These are phyloP conservation scores for Mactra quadrangularis DNA, from an alignment of 1,140 invertebrate species.

Conservation along the genomic window DNA sequence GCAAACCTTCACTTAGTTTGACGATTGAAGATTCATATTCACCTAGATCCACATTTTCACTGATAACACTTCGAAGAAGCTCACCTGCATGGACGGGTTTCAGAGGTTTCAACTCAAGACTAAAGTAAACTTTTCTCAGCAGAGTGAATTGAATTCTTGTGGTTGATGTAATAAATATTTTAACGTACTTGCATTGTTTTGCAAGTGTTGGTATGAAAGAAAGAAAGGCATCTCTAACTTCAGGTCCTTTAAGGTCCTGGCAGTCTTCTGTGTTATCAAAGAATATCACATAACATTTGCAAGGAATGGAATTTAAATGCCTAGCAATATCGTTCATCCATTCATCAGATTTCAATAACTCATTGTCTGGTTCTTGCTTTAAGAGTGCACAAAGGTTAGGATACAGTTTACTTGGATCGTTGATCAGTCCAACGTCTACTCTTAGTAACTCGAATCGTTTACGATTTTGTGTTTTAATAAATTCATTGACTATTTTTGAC, in stretches of 20 bases:
- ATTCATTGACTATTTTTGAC: constrained; percentile 46
- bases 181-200: constrained; percentile 8
- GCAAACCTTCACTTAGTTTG: constrained; percentile 47
- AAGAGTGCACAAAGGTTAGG: constrained; percentile 19
- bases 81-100: background rate
- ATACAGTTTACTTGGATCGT: constrained; percentile 8
- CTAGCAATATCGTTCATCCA: constrained; percentile 10
- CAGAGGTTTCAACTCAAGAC: constrained; percentile 25
- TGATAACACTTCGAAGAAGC: constrained; percentile 19
- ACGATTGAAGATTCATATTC: constrained; percentile 23
- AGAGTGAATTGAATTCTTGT: constrained; percentile 10
- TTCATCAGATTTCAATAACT: background rate
- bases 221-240: constrained; percentile 27
- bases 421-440: constrained; percentile 16
- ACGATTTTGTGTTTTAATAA: background rate
- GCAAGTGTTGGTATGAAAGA: background rate
- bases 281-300: constrained; percentile 19
- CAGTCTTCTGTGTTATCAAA: constrained; percentile 59
- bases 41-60: constrained; percentile 13
- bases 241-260: background rate
- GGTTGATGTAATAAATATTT: constrained; percentile 54
- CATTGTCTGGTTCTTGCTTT: background rate
- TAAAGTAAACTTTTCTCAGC: constrained; percentile 22
- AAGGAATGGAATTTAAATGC: background rate
- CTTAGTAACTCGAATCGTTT: background rate